Conservation (phyloP, 2,888 invertebrate genomes). For the Nymphalis c-album region DNA sequence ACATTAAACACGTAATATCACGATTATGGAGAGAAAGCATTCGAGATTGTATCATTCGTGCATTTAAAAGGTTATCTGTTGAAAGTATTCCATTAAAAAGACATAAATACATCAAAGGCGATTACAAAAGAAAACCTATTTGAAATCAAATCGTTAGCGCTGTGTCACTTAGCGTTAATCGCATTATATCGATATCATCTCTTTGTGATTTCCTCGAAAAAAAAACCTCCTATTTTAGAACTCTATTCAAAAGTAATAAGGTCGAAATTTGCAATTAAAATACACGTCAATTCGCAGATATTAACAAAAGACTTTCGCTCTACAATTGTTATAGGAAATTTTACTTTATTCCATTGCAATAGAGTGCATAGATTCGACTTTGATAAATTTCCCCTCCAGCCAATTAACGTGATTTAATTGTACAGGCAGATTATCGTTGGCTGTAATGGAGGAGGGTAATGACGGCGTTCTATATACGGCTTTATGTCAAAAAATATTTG, state of each 20-base stretch:
- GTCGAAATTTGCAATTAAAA: conserved; percentile 42
- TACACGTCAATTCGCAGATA: conserved; percentile 65
- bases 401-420: conserved; percentile 81
- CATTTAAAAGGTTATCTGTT: conserved; percentile 14
- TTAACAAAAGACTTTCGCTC: conserved; percentile 61
- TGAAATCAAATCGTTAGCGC: conserved; percentile 73
- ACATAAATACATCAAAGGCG: conserved; percentile 44
- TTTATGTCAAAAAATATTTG: conserved; percentile 28
- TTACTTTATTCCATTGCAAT: conserved; percentile 43
- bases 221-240: conserved; percentile 30
- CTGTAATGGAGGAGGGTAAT: conserved; percentile 74
- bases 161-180: conserved; percentile 77
- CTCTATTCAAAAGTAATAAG: conserved; percentile 45
- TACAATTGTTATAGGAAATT: conserved; percentile 44
- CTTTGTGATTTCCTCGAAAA: conserved; percentile 61
- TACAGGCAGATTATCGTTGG: conserved; percentile 72
- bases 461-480: conserved; percentile 35
- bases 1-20: background rate
- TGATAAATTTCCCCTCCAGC: conserved; percentile 57
- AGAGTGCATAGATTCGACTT: conserved; percentile 43
- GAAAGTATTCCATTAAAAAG: conserved; percentile 40
- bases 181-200: conserved; percentile 75
- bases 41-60: conserved; percentile 8
- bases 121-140: conserved; percentile 47
- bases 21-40: background rate